Percentiles rank a stretch among this genome's conserved stretches.
Evolutionary conservation across 2,113 vertebrate genomes (phyloP).

Genomic region (Phodopus roborovskii): DNA sequence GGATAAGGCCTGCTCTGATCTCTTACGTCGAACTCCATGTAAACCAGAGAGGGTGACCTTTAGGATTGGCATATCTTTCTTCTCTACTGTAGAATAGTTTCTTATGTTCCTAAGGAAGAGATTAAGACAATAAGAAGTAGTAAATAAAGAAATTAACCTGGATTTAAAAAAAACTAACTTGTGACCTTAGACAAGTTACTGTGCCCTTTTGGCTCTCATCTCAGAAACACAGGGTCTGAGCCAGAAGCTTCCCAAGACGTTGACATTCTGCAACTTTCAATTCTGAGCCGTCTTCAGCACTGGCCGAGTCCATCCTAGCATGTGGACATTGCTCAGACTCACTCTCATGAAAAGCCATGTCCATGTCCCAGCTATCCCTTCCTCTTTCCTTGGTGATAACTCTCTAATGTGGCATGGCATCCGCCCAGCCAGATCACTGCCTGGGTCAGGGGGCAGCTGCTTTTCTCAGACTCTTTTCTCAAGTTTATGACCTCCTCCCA

Average conservation of each 20-base stretch:
- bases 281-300: not conserved
- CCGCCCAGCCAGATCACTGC: not conserved
- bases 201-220: not conserved
- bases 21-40: not conserved
- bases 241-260: not conserved
- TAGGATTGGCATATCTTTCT: not conserved
- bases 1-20: not conserved
- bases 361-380: not conserved
- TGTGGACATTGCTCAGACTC: not conserved
- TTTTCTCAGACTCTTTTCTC: not conserved
- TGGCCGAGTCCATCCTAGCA: not conserved
- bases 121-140: not conserved
- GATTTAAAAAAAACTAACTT: not conserved
- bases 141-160: conserved; percentile 11
- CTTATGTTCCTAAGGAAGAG: not conserved
- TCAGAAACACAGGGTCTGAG: not conserved
- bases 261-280: not conserved
- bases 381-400: not conserved
- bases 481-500: not conserved
- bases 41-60: not conserved
- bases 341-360: too few species aligned
- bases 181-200: not conserved
- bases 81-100: not conserved
- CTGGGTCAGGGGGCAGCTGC: not conserved
- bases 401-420: not conserved